Evolutionary conservation across 1,140 invertebrate genomes (phyloP).

Genomic region (Stratiolaelaps scimitus): DNA sequence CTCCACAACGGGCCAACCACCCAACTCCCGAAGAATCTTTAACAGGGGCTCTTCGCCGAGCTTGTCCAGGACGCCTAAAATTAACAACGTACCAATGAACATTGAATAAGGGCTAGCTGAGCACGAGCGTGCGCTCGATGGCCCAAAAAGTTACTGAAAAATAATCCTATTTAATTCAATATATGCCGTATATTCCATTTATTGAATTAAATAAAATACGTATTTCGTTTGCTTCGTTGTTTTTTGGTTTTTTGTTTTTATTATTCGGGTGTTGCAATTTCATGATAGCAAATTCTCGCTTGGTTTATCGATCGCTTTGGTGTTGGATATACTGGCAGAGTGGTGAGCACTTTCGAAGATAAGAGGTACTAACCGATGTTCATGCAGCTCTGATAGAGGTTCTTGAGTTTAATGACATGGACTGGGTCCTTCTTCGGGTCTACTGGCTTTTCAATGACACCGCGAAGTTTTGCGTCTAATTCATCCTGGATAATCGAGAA

Average conservation of each 20-base stretch:
- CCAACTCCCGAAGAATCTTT: no score
- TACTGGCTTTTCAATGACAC: conserved; percentile 56
- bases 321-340: conserved; percentile 26
- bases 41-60: conserved; percentile 55
- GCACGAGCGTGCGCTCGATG: not conserved
- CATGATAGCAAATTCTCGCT: no score
- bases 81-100: conserved; percentile 32
- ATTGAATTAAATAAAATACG: no score
- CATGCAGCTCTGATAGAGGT: no score
- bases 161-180: no score
- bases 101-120: conserved; percentile 23
- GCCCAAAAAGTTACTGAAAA: not conserved
- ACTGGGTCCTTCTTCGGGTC: no score
- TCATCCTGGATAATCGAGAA: conserved; percentile 65
- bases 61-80: conserved; percentile 33
- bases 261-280: no score
- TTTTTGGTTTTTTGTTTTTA: no score
- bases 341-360: not conserved
- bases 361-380: conserved; percentile 39
- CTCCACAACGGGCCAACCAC: no score
- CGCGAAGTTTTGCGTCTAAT: conserved; percentile 60
- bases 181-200: no score
- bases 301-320: conserved; percentile 47
- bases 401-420: no score
- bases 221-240: no score